Conservation (phyloP, 2,888 invertebrate species). For the Sesia bembeciformis region DNA sequence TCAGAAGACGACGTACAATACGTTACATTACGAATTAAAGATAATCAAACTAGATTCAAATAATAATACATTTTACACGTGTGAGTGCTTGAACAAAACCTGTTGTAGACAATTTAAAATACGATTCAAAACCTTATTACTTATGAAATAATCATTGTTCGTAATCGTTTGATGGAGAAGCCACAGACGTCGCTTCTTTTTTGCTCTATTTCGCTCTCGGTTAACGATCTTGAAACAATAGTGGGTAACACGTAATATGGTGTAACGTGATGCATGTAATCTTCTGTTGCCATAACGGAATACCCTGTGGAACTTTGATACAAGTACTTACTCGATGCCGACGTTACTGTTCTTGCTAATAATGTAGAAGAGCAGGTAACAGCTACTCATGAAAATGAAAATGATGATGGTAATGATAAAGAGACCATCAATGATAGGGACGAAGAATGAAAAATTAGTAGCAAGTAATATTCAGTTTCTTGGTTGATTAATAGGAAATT, state of each 20-base stretch:
- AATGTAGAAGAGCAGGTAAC: too few species aligned
- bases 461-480: too few species aligned
- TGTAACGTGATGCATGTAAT: slow-evolving; percentile 13
- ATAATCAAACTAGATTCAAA: neutral
- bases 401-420: too few species aligned
- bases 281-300: neutral
- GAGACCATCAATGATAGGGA: too few species aligned
- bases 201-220: slow-evolving; percentile 11
- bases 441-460: too few species aligned
- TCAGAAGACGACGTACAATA: too few species aligned
- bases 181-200: neutral
- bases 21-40: too few species aligned
- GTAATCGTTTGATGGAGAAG: neutral
- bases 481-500: too few species aligned
- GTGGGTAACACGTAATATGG: slow-evolving; percentile 21
- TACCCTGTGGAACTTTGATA: too few species aligned
- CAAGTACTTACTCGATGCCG: too few species aligned
- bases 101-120: neutral
- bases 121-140: neutral
- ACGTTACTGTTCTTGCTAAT: too few species aligned
- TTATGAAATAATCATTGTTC: neutral
- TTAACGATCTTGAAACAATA: slow-evolving; percentile 19
- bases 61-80: neutral
- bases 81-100: neutral
- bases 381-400: too few species aligned